phyloP scores from a whole-genome alignment of 2,113 vertebrate genomes.

The Acrocephalus kingi region DNA sequence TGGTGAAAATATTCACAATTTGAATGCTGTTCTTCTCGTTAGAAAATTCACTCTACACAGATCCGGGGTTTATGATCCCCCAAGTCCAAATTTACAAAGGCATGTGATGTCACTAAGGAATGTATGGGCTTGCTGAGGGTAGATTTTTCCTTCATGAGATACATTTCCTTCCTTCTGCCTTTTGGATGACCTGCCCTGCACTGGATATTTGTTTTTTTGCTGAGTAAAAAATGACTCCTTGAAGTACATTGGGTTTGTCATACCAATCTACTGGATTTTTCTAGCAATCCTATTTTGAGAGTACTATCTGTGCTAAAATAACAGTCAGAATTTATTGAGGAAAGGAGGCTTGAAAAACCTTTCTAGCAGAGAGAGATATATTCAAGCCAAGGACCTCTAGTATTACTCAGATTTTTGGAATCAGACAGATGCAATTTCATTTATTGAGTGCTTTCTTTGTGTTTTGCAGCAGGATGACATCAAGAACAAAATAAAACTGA shows the following conservation, averaged over 20 bases:
- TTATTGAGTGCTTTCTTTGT: slow-evolving; percentile 11
- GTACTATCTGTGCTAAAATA: slow-evolving; percentile 22
- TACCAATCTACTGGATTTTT: background rate
- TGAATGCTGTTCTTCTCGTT: background rate
- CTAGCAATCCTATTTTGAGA: background rate
- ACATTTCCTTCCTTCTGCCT: background rate
- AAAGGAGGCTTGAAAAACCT: background rate
- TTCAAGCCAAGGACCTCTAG: background rate
- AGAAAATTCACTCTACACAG: background rate
- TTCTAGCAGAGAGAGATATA: background rate
- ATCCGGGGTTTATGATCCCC: background rate
- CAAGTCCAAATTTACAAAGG: background rate
- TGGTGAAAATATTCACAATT: background rate
- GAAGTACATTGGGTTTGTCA: background rate
- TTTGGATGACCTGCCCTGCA: background rate
- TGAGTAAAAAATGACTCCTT: background rate
- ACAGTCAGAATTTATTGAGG: background rate
- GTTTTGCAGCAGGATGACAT: slow-evolving; percentile 1
- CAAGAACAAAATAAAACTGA: background rate
- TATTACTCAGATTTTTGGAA: background rate
- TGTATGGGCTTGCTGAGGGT: background rate
- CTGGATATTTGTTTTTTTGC: background rate
- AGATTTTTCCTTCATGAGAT: background rate
- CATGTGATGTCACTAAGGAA: background rate
- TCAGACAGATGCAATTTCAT: slow-evolving; percentile 14